Percentiles rank a stretch among this genome's conserved stretches.
Evolutionary conservation across 2,797 vertebrate genomes (phyloP).

Genomic region (Rhinoraja longicauda): DNA sequence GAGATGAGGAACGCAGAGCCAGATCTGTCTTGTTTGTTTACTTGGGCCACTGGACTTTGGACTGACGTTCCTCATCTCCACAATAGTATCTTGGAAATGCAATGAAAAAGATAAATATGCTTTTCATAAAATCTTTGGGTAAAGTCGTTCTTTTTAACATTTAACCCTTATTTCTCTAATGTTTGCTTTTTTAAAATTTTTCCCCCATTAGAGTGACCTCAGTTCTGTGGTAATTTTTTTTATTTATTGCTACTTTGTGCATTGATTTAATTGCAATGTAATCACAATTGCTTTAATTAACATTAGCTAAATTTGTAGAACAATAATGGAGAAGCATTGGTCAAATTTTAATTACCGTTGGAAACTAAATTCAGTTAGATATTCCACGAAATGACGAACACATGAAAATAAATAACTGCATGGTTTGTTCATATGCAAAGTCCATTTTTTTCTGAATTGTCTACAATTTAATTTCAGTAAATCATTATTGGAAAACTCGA

Average conservation of each 20-base stretch:
- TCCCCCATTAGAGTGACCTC: slow-evolving; percentile 99
- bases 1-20: too few species aligned
- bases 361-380: not conserved
- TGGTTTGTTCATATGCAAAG: not conserved
- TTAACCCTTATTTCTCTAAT: slow-evolving; percentile 91
- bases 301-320: slow-evolving; percentile 56
- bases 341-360: slow-evolving; percentile 42
- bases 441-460: not conserved
- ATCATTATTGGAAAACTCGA: not conserved
- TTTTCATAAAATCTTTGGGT: slow-evolving; percentile 35
- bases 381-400: not conserved
- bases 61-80: too few species aligned
- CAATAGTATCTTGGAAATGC: slow-evolving; percentile 19
- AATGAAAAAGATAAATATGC: slow-evolving; percentile 29
- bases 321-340: slow-evolving; percentile 69
- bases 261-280: slow-evolving; percentile 60
- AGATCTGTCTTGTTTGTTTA: too few species aligned
- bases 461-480: slow-evolving; percentile 6
- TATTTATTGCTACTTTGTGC: slow-evolving; percentile 74
- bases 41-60: too few species aligned
- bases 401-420: not conserved
- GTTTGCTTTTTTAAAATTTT: slow-evolving; percentile 76
- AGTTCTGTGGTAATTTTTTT: slow-evolving; percentile 99
- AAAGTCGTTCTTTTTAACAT: slow-evolving; percentile 73
- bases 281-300: slow-evolving; percentile 59